phyloP scores from a whole-genome alignment of 2,113 vertebrate genomes.

The Equus quagga region DNA sequence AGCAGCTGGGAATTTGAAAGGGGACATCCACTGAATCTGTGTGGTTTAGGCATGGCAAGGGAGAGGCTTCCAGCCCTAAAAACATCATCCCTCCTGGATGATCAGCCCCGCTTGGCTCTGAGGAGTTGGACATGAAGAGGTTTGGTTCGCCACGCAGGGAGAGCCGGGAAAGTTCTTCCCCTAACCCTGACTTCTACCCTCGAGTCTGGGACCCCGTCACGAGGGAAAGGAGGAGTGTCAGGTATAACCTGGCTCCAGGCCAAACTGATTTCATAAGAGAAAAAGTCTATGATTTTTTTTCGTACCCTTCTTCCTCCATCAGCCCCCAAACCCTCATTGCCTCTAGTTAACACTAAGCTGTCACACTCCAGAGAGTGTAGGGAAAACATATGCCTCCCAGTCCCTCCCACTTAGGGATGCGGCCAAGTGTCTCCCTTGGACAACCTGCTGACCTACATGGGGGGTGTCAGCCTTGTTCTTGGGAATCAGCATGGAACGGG shows the following conservation, averaged over 20 bases:
- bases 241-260: background rate
- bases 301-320: background rate
- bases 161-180: background rate
- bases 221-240: background rate
- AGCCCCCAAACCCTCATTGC: background rate
- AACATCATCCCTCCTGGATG: rapidly evolving
- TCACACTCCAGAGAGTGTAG: background rate
- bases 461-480: background rate
- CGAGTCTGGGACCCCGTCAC: background rate
- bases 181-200: background rate
- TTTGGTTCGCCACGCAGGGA: conserved; percentile 57
- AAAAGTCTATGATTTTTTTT: background rate
- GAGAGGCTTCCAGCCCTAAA: background rate
- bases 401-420: background rate
- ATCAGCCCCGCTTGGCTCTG: background rate
- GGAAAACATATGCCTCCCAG: background rate
- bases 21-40: background rate
- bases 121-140: conserved; percentile 27
- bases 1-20: background rate
- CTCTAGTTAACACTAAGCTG: background rate
- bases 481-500: background rate
- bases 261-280: background rate
- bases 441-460: background rate
- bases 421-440: background rate
- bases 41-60: background rate